These are phyloP conservation scores for Furcifer pardalis DNA, from an alignment of 2,797 vertebrate species.

Conservation along the genomic window DNA sequence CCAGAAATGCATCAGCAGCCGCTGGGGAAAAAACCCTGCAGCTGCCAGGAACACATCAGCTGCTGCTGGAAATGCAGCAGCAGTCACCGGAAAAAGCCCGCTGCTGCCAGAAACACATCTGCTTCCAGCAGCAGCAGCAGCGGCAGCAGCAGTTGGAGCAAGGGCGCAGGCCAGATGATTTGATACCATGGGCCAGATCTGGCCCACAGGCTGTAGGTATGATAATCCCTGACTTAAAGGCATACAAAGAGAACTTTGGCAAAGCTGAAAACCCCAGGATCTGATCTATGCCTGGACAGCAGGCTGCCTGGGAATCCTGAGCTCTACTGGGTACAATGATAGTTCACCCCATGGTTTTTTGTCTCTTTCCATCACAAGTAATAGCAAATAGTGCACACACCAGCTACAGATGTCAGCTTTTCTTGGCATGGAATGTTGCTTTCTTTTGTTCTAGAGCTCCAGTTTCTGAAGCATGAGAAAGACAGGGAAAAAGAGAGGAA, in stretches of 20 bases:
- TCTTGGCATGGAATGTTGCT: not conserved
- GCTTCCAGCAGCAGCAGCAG: too few relatives aligned
- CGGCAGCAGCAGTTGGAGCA: too few relatives aligned
- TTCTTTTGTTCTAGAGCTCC: not conserved
- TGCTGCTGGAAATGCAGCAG: too few relatives aligned
- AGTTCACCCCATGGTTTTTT: not conserved
- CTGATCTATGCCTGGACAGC: not conserved
- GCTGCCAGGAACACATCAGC: too few relatives aligned
- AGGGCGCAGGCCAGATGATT: too few relatives aligned
- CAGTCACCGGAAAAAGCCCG: too few relatives aligned
- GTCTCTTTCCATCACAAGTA: not conserved
- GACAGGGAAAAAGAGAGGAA: not conserved
- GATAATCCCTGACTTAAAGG: not conserved
- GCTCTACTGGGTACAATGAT: not conserved
- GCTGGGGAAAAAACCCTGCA: too few relatives aligned
- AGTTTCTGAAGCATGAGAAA: not conserved
- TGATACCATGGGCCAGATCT: too few relatives aligned
- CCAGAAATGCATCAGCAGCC: too few relatives aligned
- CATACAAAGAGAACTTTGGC: not conserved
- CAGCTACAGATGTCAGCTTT: not conserved
- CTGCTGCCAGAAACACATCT: too few relatives aligned
- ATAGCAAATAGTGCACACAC: not conserved
- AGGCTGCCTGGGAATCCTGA: not conserved
- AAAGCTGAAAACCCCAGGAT: not conserved
- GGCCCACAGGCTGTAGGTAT: too few relatives aligned